These are phyloP conservation scores for Orthonychiurus folsomi DNA, from an alignment of 2,888 invertebrate genomes.

Conservation along the genomic window DNA sequence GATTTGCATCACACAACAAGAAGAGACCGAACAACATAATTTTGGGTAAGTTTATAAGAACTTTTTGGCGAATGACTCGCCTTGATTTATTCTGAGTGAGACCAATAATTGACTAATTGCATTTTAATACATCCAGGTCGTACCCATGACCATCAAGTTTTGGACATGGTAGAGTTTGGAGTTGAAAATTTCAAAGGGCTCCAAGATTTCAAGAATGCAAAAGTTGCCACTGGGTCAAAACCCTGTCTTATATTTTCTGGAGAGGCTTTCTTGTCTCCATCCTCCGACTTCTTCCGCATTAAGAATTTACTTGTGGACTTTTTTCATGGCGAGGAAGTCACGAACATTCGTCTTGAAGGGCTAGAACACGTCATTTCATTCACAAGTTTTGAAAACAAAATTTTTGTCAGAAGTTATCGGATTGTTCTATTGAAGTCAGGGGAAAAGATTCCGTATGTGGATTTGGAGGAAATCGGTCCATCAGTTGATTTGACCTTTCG, in stretches of 20 bases:
- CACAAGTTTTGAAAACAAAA: constrained; percentile 68
- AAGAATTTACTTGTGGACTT: constrained; percentile 85
- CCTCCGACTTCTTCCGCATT: constrained; percentile 65
- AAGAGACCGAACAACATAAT: constrained; percentile 89
- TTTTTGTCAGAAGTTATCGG: constrained; percentile 69
- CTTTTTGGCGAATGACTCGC: neutral
- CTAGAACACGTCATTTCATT: constrained; percentile 88
- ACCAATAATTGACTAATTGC: neutral
- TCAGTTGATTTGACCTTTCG: constrained; percentile 76
- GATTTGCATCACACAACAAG: constrained; percentile 84
- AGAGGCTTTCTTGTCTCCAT: constrained; percentile 72
- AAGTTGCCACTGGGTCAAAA: constrained; percentile 71
- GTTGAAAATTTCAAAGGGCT: constrained; percentile 72
- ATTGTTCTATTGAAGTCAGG: constrained; percentile 85
- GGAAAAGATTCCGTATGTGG: constrained; percentile 74
- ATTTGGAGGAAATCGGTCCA: constrained; percentile 90
- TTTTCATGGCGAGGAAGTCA: constrained; percentile 74
- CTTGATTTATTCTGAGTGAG: constrained; percentile 2
- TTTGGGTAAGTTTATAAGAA: constrained; percentile 51
- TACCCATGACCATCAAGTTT: constrained; percentile 74
- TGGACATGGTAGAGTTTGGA: constrained; percentile 95
- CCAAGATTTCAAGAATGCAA: constrained; percentile 67
- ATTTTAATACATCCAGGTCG: constrained; percentile 49
- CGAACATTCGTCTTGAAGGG: constrained; percentile 78
- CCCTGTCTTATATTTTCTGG: constrained; percentile 89